Percentiles rank a stretch among this genome's conserved stretches.
phyloP scores from a whole-genome alignment of 2,797 vertebrate species.

The Antrozous pallidus region DNA sequence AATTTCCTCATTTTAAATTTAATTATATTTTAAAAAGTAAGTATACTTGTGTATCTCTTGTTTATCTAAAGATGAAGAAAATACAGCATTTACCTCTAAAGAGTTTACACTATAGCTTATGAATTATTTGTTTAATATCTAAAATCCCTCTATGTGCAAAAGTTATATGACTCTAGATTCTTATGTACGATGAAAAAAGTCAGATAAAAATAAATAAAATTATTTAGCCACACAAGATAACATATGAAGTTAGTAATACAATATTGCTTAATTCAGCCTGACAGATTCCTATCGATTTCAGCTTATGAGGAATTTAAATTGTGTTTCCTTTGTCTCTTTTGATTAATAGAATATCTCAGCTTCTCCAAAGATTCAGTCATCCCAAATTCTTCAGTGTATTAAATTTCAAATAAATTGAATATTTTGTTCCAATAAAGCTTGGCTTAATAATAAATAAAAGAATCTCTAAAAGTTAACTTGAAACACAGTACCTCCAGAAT shows the following conservation, averaged over 20 bases:
- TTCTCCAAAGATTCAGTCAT: constrained; percentile 37
- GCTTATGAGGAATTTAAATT: constrained; percentile 37
- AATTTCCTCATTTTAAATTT: background rate
- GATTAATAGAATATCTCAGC: constrained; percentile 31
- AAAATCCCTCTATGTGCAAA: background rate
- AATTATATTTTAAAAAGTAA: background rate
- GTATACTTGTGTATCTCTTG: background rate
- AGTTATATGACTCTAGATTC: background rate
- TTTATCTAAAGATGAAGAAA: background rate
- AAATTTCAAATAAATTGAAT: constrained; percentile 19
- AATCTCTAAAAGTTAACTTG: constrained; percentile 19
- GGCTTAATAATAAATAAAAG: constrained; percentile 6
- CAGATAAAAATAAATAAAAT: constrained; percentile 28
- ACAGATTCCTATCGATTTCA: constrained; percentile 34
- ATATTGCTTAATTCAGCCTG: constrained; percentile 1
- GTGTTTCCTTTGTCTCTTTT: constrained; percentile 25
- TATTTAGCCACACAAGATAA: constrained; percentile 30
- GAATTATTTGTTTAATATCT: background rate
- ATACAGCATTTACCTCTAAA: background rate
- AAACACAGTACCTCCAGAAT: background rate
- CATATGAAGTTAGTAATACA: constrained; percentile 49
- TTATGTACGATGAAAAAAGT: background rate
- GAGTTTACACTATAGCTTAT: background rate
- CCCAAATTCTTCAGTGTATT: background rate
- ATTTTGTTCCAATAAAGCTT: background rate